Conservation (phyloP, 2,888 invertebrate species). For the Galerucella pusilla region DNA sequence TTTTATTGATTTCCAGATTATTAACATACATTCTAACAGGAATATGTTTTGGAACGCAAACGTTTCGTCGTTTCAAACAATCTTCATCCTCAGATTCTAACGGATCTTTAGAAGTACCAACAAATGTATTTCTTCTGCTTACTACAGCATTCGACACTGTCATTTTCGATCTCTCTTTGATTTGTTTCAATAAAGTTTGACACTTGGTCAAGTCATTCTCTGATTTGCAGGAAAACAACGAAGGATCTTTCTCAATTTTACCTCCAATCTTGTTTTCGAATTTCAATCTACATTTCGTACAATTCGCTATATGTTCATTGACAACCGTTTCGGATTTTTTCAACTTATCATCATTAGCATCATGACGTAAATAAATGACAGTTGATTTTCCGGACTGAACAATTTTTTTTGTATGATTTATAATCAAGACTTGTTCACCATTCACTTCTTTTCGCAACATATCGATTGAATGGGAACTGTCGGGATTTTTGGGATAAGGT, state of each 20-base stretch:
- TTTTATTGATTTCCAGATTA: conserved; percentile 52
- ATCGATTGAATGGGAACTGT: conserved; percentile 3
- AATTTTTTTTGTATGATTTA: conserved; percentile 49
- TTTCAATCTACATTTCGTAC: conserved; percentile 46
- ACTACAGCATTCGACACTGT: conserved; percentile 41
- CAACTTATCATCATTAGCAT: conserved; percentile 32
- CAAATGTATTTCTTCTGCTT: conserved; percentile 50
- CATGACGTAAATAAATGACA: conserved; percentile 43
- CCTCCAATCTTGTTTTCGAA: conserved; percentile 30
- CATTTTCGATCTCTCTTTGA: conserved; percentile 52
- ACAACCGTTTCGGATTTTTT: conserved; percentile 22
- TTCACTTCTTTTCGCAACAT: conserved; percentile 18
- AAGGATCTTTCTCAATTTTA: not conserved
- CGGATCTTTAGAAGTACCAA: conserved; percentile 41
- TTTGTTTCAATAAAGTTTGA: conserved; percentile 44
- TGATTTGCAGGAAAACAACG: conserved; percentile 48
- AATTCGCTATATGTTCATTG: conserved; percentile 41
- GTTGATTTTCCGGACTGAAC: conserved; percentile 45
- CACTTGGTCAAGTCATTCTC: conserved; percentile 51
- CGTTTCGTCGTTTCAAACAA: conserved; percentile 36
- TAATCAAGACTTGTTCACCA: conserved; percentile 47
- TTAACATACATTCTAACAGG: conserved; percentile 55
- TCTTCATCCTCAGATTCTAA: conserved; percentile 38
- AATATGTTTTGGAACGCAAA: conserved; percentile 48
- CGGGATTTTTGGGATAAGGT: conserved; percentile 38